Evolutionary conservation across 2,888 invertebrate species (phyloP), one percentile per base, ranked within the genome.

Genomic region (Lasioglossum leucozonium): DNA sequence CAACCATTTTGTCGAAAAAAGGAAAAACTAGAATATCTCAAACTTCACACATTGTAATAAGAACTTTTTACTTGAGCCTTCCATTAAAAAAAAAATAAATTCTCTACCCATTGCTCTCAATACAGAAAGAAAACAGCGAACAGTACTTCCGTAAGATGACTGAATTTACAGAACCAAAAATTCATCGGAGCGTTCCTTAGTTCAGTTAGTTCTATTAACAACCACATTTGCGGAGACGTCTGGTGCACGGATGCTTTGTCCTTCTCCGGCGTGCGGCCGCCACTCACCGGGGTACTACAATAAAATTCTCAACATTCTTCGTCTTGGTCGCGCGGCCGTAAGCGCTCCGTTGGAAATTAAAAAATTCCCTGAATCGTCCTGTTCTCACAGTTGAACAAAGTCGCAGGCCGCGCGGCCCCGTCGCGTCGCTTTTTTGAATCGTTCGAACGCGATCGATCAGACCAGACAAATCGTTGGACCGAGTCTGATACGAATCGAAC

Each of bases 401-500:
- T 22, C 72, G 37, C 18, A 34, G 34, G 34, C 34, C n/a, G 10
- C 51, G 37, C 47, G 22, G 40, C n/a, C 0, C n/a, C 5, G 69
- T 13, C 2, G n/a, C 5, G 69, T n/a, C 2, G n/a, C 40, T 4
- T 22, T 4, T 22, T 69, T 40, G 22, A 69, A 67, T 67, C 4
- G 22, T 34, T n/a, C 40, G 37, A 69, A 34, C 47, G 30, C n/a
- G 58, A 58, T 76, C 75, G 51, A 75, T 82, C 75, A 62, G 47
- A 8, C n/a, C 51, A 62, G 82, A 82, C 62, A 72, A 79, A 82
- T 71, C 47, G 58, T 10, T 10, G 8, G 58, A 40, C 18, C 74
- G 58, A 47, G 47, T 22, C 34, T 42, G 74, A 82, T 65, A 62
- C 62, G 75, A 34, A 37, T 51, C 62, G 62, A 42, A 65, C 55